Evolutionary conservation across 2,888 invertebrate species (phyloP), one percentile per base, ranked within the genome.

Genomic region (Dromius quadrimaculatus): DNA sequence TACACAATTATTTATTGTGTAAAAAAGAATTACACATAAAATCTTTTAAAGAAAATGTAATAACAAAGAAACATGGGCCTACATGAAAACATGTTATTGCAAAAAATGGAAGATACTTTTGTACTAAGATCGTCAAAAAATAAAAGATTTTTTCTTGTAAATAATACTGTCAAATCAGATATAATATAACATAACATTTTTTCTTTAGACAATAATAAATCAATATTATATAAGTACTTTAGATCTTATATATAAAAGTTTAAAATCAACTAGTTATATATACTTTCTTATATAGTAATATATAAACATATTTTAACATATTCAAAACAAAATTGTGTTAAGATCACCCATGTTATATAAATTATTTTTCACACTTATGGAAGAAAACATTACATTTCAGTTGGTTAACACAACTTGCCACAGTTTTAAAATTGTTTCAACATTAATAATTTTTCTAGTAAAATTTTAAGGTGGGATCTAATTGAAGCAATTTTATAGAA

Each of bases 201-300:
- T 59, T 17, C 19, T 1, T 17, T 22, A 47, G 32, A 47, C 20
- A n/a, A n/a, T 36, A 34, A 59, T 59, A 59, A 59, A 34, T 59
- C 22, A 59, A 41, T 41, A 41, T 41, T 38, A 23, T 68, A 59
- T 68, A 68, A 68, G 68, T 68, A 68, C 68, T 57, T 45, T 22
- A 54, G 22, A 38, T 41, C 20, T 59, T 43, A 68, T 59, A n/a
- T n/a, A 68, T 59, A 68, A 68, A 68, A 68, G 47, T 68, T 68
- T 68, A 68, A 68, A 68, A 68, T 68, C 68, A 59, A 68, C 41
- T 34, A 68, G 41, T 43, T 32, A 59, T 59, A 62, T 62, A 61
- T 47, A 54, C 15, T 23, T 54, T 54, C 50, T 28, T 54, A 54
- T 54, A 54, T 41, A 41, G 36, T 36, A 36, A 36, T n/a, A 50